Base-by-base conservation (phyloP, 2,797 vertebrate species). In the Neopelma chrysocephalum region DNA sequence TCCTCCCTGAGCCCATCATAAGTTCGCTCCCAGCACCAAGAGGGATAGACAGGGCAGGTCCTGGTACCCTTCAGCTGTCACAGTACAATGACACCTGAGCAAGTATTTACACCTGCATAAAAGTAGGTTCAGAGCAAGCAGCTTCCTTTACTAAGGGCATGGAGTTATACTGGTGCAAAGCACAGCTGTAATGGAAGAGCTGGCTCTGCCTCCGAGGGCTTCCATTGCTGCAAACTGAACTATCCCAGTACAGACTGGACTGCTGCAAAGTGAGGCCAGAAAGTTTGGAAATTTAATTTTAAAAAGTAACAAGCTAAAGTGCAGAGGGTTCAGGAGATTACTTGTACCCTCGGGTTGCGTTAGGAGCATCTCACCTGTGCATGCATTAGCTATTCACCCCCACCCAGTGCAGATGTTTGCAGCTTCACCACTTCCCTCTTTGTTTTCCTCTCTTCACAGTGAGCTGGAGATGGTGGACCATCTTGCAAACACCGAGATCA, bases 401-500 rank as follows among this genome's bases (percentile, higher is more conserved):
- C 45, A 11, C 32, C 21, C 1, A 0, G 40, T 36, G 40, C 69
- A 58, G 17, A 6, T 40, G 43, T 43, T 47, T 81, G 72, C 79
- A 72, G 61, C 34, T 77, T 95, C 50, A 85, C 43, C 48, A 22
- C 61, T 48, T 79, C n/a, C 15, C 56, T 82, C 25, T 90, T 25
- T 78, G 18, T 79, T 84, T 79, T 54, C 80, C 66, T 58, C 4
- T 78, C 78, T 56, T 40, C 68, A 90, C 94, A 68, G 92, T 3
- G 3, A 65, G 84, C 27, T 18, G 64, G 96, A 93, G 84, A 98
- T 97, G 97, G 97, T 98, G 89, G 98, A 98, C 61, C 84, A 93
- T 6, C 93, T 98, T 15, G 95, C 87, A 4, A 98, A 98, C 85
- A 97, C 97, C 0, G 96, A 94, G 70, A 97, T 98, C 89, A 99